Percentiles rank a stretch among this genome's conserved stretches.
Conservation (phyloP, 2,113 vertebrate species). For the Phalacrocorax carbo region DNA sequence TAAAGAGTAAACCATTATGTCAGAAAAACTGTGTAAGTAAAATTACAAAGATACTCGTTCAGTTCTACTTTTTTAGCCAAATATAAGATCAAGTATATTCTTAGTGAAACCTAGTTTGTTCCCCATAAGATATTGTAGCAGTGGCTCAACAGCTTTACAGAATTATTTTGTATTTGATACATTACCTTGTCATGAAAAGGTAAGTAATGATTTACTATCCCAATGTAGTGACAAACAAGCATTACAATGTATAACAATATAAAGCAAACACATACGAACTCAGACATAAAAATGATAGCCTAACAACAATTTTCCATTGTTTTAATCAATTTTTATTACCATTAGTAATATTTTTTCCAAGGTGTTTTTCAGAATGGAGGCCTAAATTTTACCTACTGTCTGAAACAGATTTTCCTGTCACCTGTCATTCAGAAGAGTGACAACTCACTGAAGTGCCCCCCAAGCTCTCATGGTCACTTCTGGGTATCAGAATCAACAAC, state of each 20-base stretch:
- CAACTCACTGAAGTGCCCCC: neutral
- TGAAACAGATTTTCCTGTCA: neutral
- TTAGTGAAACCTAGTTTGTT: neutral
- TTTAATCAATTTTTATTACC: neutral
- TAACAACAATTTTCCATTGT: no score
- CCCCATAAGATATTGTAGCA: neutral
- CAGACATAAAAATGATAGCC: neutral
- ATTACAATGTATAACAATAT: neutral
- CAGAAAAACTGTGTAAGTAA: neutral
- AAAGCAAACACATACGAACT: neutral
- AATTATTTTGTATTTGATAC: neutral
- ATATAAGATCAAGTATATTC: neutral
- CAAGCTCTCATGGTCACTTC: neutral
- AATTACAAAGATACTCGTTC: neutral
- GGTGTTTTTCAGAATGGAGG: neutral
- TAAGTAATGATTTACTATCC: neutral
- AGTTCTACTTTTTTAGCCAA: neutral
- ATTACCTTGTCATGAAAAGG: neutral
- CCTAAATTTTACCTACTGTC: neutral
- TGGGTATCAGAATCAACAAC: neutral
- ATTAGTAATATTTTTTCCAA: neutral
- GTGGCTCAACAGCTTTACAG: neutral
- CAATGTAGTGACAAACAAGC: neutral
- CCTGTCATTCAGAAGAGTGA: neutral
- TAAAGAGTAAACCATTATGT: neutral